Evolutionary conservation across 53 echinoderm and acorn worm genomes (phyloP).

Genomic region (Patiria pectinifera): DNA sequence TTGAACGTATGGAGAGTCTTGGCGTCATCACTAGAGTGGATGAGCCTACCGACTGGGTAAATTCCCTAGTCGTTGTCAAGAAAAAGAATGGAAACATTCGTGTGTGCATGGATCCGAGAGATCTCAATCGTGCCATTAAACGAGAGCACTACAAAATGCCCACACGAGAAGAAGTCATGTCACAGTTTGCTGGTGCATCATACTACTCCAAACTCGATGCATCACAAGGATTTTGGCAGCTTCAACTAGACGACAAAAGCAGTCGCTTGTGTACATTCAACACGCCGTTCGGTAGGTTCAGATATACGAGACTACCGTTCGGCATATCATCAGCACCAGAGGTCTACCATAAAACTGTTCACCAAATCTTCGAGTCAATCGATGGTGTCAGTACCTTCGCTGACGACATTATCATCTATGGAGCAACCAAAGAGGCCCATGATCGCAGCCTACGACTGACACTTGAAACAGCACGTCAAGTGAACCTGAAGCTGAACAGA

Average conservation of each 20-base stretch:
- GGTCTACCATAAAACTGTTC: conserved; percentile 43
- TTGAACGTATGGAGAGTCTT: conserved; percentile 28
- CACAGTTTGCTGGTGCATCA: conserved; percentile 15
- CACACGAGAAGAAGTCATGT: conserved; percentile 47
- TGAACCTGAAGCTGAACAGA: conserved; percentile 73
- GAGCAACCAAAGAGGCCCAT: conserved; percentile 69
- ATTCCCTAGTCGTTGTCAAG: conserved; percentile 17
- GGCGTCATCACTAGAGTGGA: conserved; percentile 32
- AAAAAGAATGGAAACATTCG: conserved; percentile 42
- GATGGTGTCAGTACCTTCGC: conserved; percentile 33
- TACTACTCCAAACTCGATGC: conserved; percentile 57
- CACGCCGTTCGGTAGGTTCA: conserved; percentile 59
- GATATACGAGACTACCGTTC: conserved; percentile 53
- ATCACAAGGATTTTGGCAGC: conserved; percentile 62
- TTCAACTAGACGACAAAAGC: conserved; percentile 42
- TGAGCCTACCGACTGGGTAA: conserved; percentile 57
- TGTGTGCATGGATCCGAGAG: conserved; percentile 56
- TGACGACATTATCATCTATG: conserved; percentile 77
- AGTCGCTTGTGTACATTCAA: conserved; percentile 64
- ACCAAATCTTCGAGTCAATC: conserved; percentile 34
- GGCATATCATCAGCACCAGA: conserved; percentile 67
- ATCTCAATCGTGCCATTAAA: conserved; percentile 54
- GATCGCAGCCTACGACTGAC: conserved; percentile 64
- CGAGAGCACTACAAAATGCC: conserved; percentile 64
- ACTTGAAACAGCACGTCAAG: conserved; percentile 45